These are phyloP conservation scores for Leptopilina syphax DNA, from an alignment of 2,888 invertebrate species.

Conservation along the genomic window DNA sequence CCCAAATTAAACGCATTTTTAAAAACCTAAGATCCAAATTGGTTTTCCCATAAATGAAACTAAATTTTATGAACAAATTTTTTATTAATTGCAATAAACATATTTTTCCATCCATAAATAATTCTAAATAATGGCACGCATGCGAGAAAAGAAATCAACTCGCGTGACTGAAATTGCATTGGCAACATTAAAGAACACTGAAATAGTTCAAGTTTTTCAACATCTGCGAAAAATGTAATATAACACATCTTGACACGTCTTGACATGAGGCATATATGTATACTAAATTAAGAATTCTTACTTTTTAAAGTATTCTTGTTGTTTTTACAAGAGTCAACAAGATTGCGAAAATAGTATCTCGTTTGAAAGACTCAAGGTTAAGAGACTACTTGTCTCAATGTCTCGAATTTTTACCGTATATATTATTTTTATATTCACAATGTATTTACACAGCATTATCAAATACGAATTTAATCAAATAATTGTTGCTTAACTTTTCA, in stretches of 20 bases:
- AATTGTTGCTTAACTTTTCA: too few relatives aligned
- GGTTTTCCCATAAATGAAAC: too few relatives aligned
- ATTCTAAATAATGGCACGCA: neutral
- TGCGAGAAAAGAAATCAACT: slow-evolving; percentile 9
- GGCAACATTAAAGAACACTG: neutral
- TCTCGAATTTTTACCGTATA: slow-evolving; percentile 8
- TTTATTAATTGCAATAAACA: neutral
- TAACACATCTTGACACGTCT: neutral
- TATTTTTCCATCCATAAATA: neutral
- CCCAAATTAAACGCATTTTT: too few relatives aligned
- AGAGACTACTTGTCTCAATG: slow-evolving; percentile 10
- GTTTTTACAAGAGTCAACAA: slow-evolving; percentile 25
- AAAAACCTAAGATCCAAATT: too few relatives aligned
- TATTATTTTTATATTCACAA: neutral
- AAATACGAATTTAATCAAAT: too few relatives aligned
- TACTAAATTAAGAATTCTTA: neutral
- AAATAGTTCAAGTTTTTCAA: neutral
- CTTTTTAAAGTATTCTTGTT: neutral
- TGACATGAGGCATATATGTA: neutral
- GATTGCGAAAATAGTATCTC: slow-evolving; percentile 22
- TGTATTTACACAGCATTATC: neutral
- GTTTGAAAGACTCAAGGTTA: slow-evolving; percentile 26
- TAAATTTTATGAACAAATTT: too few relatives aligned
- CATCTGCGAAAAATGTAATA: neutral
- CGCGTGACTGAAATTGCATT: slow-evolving; percentile 21